Evolutionary conservation across 2,797 vertebrate species (phyloP), one percentile per base, ranked within the genome.

Genomic region (Coccyzus lansbergi): DNA sequence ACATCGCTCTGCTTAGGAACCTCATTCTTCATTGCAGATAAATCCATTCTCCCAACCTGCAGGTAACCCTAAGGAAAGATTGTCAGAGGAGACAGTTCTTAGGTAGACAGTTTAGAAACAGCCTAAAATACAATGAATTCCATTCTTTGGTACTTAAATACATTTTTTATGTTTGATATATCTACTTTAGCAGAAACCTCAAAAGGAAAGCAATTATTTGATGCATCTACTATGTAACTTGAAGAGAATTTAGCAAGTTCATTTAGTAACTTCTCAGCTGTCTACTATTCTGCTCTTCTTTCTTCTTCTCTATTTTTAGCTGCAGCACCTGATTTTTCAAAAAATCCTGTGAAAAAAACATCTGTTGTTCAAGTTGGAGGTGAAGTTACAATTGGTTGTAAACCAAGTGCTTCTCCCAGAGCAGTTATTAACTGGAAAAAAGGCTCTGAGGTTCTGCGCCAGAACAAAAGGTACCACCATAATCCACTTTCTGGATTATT

Each of bases 321-420:
- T 52, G 98, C 98, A 34, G 98, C 98, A 21, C 98, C 98, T 0
- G 98, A 99, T 97, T 99, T 99, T 96, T 98, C 97, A 49, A 98
- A 97, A 83, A 98, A 93, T 20, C 98, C 98, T 0, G 87, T 99
- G 94, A 98, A 98, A 96, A 99, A 98, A 94, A 93, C 80, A 19
- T 98, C 98, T 3, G 87, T 99, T 62, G 97, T 98, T 83, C 98
- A 98, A 59, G 97, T 98, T 38, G 98, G 98, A 34, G 98, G 98
- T 8, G 98, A 99, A 94, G 97, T 98, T 78, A 97, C 97, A 7
- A 97, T 99, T 4, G 97, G 96, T 60, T 99, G 99, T 67, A 98
- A 97, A 38, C 99, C 98, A 1, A 97, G 95, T 0, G 98, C 99
- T 15, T 99, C 98, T 72, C 99, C 98, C 38, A 98, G 97, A 91